These are phyloP conservation scores for Nycticebus coucang DNA, from an alignment of 2,113 vertebrate species.

Conservation along the genomic window DNA sequence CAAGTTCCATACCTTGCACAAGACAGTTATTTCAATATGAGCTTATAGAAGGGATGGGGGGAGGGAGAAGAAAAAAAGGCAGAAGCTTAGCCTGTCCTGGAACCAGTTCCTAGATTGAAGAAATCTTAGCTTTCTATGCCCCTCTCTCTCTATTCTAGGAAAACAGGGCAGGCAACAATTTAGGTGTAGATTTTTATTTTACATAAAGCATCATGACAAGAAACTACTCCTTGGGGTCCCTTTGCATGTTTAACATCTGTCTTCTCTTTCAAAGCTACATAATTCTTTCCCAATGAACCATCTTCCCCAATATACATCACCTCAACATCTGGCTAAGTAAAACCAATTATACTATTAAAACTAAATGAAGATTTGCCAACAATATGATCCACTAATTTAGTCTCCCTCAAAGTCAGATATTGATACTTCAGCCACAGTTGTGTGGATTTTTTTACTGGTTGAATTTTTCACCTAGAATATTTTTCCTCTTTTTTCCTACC, in stretches of 20 bases:
- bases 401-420: not conserved
- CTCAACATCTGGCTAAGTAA: constrained; percentile 69
- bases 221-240: constrained; percentile 20
- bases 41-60: not conserved
- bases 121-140: not conserved
- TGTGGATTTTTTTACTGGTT: constrained; percentile 14
- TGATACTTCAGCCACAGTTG: not conserved
- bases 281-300: constrained; percentile 68
- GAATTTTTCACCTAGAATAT: not conserved
- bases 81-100: not conserved
- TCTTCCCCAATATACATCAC: constrained; percentile 32
- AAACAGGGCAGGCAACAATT: not conserved
- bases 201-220: constrained; percentile 43
- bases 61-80: not conserved
- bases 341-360: constrained; percentile 60
- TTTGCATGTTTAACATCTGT: constrained; percentile 65
- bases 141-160: not conserved
- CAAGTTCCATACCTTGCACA: not conserved
- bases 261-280: constrained; percentile 55
- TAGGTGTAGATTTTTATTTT: constrained; percentile 41
- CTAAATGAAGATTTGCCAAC: constrained; percentile 32
- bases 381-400: not conserved
- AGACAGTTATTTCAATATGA: not conserved
- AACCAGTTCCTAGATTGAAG: not conserved
- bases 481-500: not conserved